Conservation (phyloP, 1,140 invertebrate species). For the Magallana ariakensis region DNA sequence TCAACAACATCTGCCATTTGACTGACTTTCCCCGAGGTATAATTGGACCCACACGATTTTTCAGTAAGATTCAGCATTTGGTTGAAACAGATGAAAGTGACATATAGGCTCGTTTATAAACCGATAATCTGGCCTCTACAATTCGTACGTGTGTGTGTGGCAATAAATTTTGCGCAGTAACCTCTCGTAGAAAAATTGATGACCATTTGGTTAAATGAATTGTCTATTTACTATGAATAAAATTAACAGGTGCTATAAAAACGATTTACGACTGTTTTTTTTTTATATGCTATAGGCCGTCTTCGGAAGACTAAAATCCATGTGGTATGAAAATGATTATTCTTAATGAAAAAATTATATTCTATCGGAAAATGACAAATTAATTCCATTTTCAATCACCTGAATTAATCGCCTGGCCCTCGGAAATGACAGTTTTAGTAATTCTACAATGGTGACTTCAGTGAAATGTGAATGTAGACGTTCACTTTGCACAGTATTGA, state of each 20-base stretch:
- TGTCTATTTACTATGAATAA: constrained; percentile 19
- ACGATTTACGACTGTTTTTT: background rate
- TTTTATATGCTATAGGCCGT: background rate
- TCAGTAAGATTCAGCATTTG: background rate
- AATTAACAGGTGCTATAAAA: background rate
- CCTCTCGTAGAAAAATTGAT: background rate
- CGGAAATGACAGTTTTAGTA: constrained; percentile 13
- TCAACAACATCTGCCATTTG: background rate
- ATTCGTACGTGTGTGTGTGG: background rate
- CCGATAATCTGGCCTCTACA: background rate
- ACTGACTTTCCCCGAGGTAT: background rate
- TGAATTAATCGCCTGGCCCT: background rate
- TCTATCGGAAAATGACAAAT: background rate
- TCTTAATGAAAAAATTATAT: background rate
- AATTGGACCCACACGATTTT: constrained; percentile 24
- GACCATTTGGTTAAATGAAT: constrained; percentile 1
- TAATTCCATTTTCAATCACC: background rate
- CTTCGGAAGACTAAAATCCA: background rate
- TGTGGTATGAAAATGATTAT: background rate
- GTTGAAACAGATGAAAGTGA: constrained; percentile 28
- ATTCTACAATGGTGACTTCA: background rate
- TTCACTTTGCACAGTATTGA: background rate
- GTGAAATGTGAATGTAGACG: background rate
- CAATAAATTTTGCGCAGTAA: constrained; percentile 15
- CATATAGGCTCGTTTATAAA: constrained; percentile 18